Evolutionary conservation across 2,113 vertebrate species (phyloP).

Genomic region (Aspidoscelis tigris): DNA sequence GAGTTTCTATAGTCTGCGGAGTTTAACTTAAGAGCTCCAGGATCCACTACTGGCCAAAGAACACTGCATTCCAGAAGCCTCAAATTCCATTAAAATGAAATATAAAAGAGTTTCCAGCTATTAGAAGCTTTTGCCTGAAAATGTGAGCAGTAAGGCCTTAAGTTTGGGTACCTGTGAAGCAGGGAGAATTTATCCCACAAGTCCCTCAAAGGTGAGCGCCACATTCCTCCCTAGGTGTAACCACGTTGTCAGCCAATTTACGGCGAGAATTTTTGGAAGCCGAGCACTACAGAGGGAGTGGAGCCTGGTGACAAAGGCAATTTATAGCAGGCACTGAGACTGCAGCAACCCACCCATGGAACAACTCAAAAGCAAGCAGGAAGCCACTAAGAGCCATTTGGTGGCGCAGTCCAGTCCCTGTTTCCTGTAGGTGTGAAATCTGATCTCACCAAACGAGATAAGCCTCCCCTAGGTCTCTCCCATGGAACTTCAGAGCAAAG

Average conservation of each 20-base stretch:
- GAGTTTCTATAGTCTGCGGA: too few species aligned
- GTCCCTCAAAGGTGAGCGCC: background rate
- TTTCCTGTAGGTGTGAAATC: background rate
- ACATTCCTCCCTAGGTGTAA: background rate
- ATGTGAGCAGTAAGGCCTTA: background rate
- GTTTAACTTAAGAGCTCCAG: background rate
- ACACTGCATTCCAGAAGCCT: too few species aligned
- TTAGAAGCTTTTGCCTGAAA: background rate
- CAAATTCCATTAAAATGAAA: background rate
- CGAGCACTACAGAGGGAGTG: background rate
- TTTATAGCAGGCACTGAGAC: background rate
- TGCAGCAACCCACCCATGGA: background rate
- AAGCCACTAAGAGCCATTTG: background rate
- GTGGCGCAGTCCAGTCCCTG: background rate
- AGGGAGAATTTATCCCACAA: background rate
- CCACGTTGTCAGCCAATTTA: background rate
- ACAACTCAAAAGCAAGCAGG: background rate
- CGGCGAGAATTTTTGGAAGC: background rate
- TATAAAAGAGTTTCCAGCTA: background rate
- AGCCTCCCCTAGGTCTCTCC: background rate
- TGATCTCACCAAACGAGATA: background rate
- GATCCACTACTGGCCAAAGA: background rate
- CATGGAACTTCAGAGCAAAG: constrained; percentile 2
- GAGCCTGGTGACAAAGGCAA: background rate
- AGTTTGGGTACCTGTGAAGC: background rate